Evolutionary conservation across 2,113 vertebrate genomes (phyloP), one percentile per base, ranked within the genome.

Genomic region (Channa argus): DNA sequence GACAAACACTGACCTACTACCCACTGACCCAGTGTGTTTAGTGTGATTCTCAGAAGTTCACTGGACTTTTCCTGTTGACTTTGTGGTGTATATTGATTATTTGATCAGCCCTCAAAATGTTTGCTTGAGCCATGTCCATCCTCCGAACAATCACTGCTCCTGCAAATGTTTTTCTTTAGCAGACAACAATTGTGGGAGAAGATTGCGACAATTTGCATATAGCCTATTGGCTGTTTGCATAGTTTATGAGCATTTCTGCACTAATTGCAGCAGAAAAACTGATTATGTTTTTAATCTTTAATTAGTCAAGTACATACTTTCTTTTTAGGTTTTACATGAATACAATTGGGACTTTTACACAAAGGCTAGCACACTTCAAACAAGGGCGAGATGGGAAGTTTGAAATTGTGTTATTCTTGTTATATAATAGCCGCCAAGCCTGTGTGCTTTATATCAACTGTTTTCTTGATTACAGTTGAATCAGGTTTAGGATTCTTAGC

Each of bases 31-130:
- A 13, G 8, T 51, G 12, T 15, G 43, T 53, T 54, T 6, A 24
- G 38, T 36, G 13, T 51, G 2, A n/a, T 33, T 49, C 39, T 5
- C 39, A 41, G 6, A 41, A 7, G 39, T 41, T 41, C 54, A 47
- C 0, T 12, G 15, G 54, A 41, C 37, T n/a, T 64, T 56, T 50
- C 24, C 73, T 1, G 5, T 79, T 81, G 84, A 82, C 84, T 84
- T 89, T 80, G 71, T 68, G 8, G 38, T 8, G 6, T 6, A 68
- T 71, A 62, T 76, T 82, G 75, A 79, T 69, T 72, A 6, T 50
- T 62, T 14, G 43, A 45, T 63, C 50, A 49, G 11, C n/a, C 14
- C 37, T 63, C 39, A 11, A 46, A 49, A 36, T 80, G 41, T 80
- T 83, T 80, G 66, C 49, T 49, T 68, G 63, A 61, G 24, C 13